Base-by-base conservation (phyloP, 2,113 vertebrate genomes). In the Ctenomys sociabilis region DNA sequence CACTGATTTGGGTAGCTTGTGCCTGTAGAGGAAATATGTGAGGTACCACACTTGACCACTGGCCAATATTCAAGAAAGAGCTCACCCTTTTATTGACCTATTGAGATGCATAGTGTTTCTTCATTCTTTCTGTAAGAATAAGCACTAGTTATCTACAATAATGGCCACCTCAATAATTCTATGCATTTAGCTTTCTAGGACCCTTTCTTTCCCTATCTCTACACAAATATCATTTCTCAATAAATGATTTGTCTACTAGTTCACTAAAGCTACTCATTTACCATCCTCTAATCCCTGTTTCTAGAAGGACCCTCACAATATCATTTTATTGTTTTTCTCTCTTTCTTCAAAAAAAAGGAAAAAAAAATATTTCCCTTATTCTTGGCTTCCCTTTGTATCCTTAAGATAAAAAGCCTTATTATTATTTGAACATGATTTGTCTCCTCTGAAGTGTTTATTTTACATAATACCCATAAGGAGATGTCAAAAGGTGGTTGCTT, bases 111-210 rank as follows among this genome's bases (percentile, higher is more conserved):
- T 9, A 14, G 30, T 19, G 0, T 26, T 73, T 70, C 19, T 77
- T 16, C 54, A 49, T 78, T 8, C 5, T 83, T 66, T 19, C 30
- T 70, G 32, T 90, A n/a, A 49, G 61, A 68, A 22, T 28, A 68
- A 12, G 2, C 10, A 32, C 1, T 63, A 77, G 30, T 10, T 7
- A n/a, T 17, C 30, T 0, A 0, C 43, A 54, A 45, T 40, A 32
- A 6, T 19, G 7, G 2, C 7, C 0, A 0, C 40, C 8, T 68
- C 40, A 35, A 2, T 70, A n/a, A 66, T 10, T 87, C 32, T 1
- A 11, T n/a, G 1, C 6, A 57, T 26, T 7, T 4, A 22, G 2
- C 8, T 3, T 85, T 88, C 82, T 59, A 6, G 1, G 40, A 4
- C 13, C 24, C 45, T 64, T 9, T 45, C 22, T 88, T 14, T 95